Conservation (phyloP, 1,140 invertebrate species). For the Drosophila pachea region DNA sequence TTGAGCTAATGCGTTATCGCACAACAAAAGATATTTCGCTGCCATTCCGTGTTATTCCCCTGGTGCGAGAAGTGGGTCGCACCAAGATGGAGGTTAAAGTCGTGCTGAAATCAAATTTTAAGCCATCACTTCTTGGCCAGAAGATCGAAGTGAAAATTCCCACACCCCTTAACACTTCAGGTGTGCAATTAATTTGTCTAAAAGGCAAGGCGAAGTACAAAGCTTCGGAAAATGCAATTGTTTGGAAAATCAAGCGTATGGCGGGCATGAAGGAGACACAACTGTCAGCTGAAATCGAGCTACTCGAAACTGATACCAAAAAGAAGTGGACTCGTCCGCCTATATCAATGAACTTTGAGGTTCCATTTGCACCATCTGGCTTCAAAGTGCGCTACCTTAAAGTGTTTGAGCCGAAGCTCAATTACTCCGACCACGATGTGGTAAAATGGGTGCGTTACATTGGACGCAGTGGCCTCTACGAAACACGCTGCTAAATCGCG, state of each 20-base stretch:
- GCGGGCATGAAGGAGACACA: conserved; percentile 99
- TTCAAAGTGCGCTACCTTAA: conserved; percentile 99
- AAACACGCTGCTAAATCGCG: conserved; percentile 93
- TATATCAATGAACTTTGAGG: conserved; percentile 99
- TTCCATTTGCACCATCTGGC: conserved; percentile 97
- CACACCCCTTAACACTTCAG: conserved; percentile 98
- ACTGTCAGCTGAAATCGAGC: conserved; percentile 98
- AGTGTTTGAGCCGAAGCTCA: conserved; percentile 99
- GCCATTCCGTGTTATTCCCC: conserved; percentile 98
- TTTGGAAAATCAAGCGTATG: conserved; percentile 99
- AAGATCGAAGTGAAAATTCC: conserved; percentile 99
- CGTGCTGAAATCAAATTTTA: conserved; percentile 99
- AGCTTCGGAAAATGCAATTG: conserved; percentile 99
- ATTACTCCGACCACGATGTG: conserved; percentile 99
- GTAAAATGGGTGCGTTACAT: conserved; percentile 99
- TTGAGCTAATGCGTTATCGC: conserved; percentile 99
- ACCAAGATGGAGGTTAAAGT: conserved; percentile 99
- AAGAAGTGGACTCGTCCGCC: conserved; percentile 99
- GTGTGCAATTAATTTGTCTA: conserved; percentile 98
- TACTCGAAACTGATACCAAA: conserved; percentile 99
- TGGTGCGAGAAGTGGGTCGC: conserved; percentile 97
- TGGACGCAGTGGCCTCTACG: conserved; percentile 98
- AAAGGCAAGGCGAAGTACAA: conserved; percentile 99
- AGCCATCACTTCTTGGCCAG: conserved; percentile 97
- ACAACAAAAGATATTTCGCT: conserved; percentile 99